Evolutionary conservation across 2,113 vertebrate genomes (phyloP).

Genomic region (Corythoichthys intestinalis): DNA sequence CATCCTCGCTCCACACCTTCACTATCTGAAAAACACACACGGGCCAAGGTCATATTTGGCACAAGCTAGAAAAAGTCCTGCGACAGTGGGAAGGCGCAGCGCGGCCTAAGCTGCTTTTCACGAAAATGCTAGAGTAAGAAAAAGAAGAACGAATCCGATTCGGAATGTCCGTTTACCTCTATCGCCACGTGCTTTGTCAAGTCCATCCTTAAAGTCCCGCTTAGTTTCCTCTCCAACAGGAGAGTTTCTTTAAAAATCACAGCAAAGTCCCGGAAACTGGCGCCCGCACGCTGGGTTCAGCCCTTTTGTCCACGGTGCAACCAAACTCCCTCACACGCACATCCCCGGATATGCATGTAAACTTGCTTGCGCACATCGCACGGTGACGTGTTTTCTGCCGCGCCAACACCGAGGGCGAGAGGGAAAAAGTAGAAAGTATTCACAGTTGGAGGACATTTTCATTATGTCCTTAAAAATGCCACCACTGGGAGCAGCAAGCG

Average conservation of each 20-base stretch:
- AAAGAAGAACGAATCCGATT: conserved; percentile 6
- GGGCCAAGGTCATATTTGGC: conserved; percentile 8
- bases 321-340: conserved; percentile 37
- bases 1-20: conserved; percentile 97
- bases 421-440: conserved; percentile 18
- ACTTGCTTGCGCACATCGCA: conserved; percentile 18
- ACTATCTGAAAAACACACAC: conserved; percentile 79
- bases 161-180: conserved; percentile 53
- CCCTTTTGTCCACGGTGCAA: conserved; percentile 51
- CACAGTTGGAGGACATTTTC: conserved; percentile 26
- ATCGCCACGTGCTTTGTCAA: conserved; percentile 40
- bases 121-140: conserved; percentile 2
- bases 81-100: background rate
- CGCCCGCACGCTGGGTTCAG: conserved; percentile 36
- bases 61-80: conserved; percentile 1
- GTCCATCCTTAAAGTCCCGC: conserved; percentile 36
- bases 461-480: conserved; percentile 40
- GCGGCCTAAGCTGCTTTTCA: conserved; percentile 2
- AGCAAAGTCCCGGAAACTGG: conserved; percentile 50
- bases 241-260: conserved; percentile 22
- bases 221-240: conserved; percentile 36
- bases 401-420: background rate
- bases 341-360: conserved; percentile 22
- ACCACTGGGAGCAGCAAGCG: conserved; percentile 30
- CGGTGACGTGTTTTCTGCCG: conserved; percentile 17